These are phyloP conservation scores for Turritopsis dohrnii DNA, from an alignment of 30 jellyfish, hydroid and myxozoan genomes.

Conservation along the genomic window DNA sequence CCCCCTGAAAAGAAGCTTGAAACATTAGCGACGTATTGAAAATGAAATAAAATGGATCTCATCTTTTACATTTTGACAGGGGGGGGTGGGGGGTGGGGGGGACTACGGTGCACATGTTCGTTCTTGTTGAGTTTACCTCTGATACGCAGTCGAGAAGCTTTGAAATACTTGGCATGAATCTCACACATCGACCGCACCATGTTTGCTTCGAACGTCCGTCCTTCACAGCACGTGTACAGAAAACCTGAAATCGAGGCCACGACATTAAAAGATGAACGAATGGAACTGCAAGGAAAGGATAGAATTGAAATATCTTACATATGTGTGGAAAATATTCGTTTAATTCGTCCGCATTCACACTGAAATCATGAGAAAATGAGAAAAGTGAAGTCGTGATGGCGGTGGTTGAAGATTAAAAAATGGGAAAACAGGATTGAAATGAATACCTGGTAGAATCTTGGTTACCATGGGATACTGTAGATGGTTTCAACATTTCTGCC, in stretches of 20 bases:
- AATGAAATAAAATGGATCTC: too few relatives aligned
- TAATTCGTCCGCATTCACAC: constrained; percentile 46
- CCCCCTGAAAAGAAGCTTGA: constrained; percentile 39
- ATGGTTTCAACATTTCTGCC: constrained; percentile 76
- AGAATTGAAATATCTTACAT: constrained; percentile 31
- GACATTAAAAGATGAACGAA: not conserved
- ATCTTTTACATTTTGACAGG: too few relatives aligned
- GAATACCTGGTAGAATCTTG: constrained; percentile 57
- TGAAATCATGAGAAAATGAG: not conserved
- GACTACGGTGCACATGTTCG: too few relatives aligned
- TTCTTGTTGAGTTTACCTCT: too few relatives aligned
- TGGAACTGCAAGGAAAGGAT: not conserved
- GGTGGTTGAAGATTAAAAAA: too few relatives aligned
- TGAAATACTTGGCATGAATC: constrained; percentile 36
- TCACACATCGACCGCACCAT: constrained; percentile 43
- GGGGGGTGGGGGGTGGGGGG: too few relatives aligned
- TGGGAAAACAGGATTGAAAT: not conserved
- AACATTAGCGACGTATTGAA: not conserved
- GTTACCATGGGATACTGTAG: constrained; percentile 68
- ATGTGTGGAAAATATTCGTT: constrained; percentile 67
- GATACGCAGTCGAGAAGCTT: constrained; percentile 49
- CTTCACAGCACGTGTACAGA: constrained; percentile 51
- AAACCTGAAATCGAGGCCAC: constrained; percentile 35
- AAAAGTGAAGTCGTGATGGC: not conserved
- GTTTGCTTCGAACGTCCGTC: constrained; percentile 30